Conservation (phyloP, 1,140 invertebrate genomes). For the Maconellicoccus hirsutus region DNA sequence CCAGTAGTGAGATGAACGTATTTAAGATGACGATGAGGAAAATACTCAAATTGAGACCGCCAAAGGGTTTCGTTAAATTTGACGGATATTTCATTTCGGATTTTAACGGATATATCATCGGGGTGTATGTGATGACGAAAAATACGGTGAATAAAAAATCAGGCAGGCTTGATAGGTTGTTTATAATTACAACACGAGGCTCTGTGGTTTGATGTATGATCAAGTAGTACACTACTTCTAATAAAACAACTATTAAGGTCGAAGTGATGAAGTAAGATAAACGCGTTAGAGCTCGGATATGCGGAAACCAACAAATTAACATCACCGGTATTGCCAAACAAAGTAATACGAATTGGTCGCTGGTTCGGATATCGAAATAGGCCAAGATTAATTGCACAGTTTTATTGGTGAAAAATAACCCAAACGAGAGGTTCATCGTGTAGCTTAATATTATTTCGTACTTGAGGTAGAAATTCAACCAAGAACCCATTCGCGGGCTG, state of each 20-base stretch:
- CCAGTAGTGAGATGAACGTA: neutral
- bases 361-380: neutral
- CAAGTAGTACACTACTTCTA: slow-evolving; percentile 44
- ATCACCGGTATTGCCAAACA: neutral
- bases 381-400: neutral
- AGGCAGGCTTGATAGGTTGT: slow-evolving; percentile 39
- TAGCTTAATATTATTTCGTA: slow-evolving; percentile 6
- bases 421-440: neutral
- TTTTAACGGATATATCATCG: slow-evolving; percentile 67
- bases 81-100: slow-evolving; percentile 67
- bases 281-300: slow-evolving; percentile 56
- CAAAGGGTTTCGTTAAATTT: slow-evolving; percentile 41
- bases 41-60: slow-evolving; percentile 35
- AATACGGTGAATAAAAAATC: slow-evolving; percentile 51
- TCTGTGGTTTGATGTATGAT: slow-evolving; percentile 44
- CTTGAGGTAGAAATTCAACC: neutral
- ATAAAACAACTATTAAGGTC: slow-evolving; percentile 48
- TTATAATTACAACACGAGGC: slow-evolving; percentile 36
- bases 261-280: slow-evolving; percentile 55
- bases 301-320: neutral
- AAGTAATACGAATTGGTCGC: neutral
- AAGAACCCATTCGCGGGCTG: neutral
- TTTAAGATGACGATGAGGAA: neutral
- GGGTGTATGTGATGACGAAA: slow-evolving; percentile 51
- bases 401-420: neutral